phyloP scores from a whole-genome alignment of 2,888 invertebrate species.

The Thera britannica region DNA sequence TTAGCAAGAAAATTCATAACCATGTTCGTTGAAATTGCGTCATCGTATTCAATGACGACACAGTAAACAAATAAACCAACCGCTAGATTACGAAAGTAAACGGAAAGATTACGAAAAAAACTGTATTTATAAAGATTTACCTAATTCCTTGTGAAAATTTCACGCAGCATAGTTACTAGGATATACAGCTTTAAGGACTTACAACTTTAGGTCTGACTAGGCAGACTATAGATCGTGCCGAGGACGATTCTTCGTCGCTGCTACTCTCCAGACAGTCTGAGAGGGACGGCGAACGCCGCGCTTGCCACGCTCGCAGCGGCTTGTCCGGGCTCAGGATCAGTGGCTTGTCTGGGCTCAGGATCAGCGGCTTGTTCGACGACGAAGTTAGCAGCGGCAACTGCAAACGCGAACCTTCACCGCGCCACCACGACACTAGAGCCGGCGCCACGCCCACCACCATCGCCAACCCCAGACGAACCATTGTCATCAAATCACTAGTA shows the following conservation, averaged over 20 bases:
- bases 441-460: slow-evolving; percentile 83
- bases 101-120: not conserved
- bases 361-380: slow-evolving; percentile 59
- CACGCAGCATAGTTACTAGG: not conserved
- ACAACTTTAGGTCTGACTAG: slow-evolving; percentile 78
- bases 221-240: slow-evolving; percentile 76
- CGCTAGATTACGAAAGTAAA: not conserved
- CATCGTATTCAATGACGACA: not conserved
- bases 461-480: slow-evolving; percentile 78
- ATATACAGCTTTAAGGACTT: slow-evolving; percentile 51
- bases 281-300: slow-evolving; percentile 73
- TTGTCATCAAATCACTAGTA: slow-evolving; percentile 48
- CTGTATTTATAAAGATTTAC: not conserved
- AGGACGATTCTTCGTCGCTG: slow-evolving; percentile 71
- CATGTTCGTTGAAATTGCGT: too few relatives aligned
- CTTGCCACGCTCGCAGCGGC: slow-evolving; percentile 65
- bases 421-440: slow-evolving; percentile 80
- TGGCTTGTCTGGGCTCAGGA: slow-evolving; percentile 63
- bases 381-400: slow-evolving; percentile 58
- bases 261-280: slow-evolving; percentile 80
- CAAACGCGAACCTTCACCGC: slow-evolving; percentile 64
- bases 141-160: not conserved
- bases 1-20: not conserved
- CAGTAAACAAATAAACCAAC: not conserved
- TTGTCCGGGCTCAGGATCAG: slow-evolving; percentile 63